Evolutionary conservation across 1,140 invertebrate species (phyloP).

Genomic region (Diabrotica undecimpunctata): DNA sequence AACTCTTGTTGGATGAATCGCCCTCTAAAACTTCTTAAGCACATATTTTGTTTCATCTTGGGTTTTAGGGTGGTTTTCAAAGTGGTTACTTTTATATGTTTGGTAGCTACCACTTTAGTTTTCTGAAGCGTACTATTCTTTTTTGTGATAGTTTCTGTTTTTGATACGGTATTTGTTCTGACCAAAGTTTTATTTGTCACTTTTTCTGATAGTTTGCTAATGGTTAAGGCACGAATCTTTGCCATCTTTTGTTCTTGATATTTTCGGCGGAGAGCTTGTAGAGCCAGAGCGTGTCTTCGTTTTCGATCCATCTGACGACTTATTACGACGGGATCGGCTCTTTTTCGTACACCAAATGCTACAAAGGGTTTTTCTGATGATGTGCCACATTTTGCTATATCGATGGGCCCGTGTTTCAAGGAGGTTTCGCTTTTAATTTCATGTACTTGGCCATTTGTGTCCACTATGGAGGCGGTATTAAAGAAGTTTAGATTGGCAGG

Average conservation of each 20-base stretch:
- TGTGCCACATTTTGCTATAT: conserved; percentile 36
- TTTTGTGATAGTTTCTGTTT: conserved; percentile 39
- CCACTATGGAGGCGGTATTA: conserved; percentile 51
- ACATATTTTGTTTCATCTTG: conserved; percentile 43
- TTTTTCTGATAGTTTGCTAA: conserved; percentile 47
- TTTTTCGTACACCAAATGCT: conserved; percentile 54
- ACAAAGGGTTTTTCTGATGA: conserved; percentile 47
- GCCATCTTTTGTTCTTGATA: conserved; percentile 63
- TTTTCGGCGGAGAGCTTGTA: conserved; percentile 61
- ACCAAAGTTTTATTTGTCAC: conserved; percentile 43
- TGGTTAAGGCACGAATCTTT: conserved; percentile 49
- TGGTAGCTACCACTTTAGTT: conserved; percentile 41
- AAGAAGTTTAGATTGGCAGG: conserved; percentile 74
- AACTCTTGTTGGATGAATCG: conserved; percentile 43
- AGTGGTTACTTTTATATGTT: conserved; percentile 42
- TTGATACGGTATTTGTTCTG: conserved; percentile 39
- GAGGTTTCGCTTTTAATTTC: conserved; percentile 37
- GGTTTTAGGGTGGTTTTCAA: conserved; percentile 34
- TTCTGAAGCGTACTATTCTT: conserved; percentile 38
- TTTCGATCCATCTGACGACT: conserved; percentile 47
- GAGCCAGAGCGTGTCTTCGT: conserved; percentile 49
- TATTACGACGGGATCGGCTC: conserved; percentile 50
- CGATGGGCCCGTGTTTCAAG: conserved; percentile 41
- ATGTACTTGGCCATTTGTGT: conserved; percentile 38
- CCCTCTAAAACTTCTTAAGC: conserved; percentile 44